Conservation (phyloP, 2,113 vertebrate genomes). For the Tetrao urogallus region DNA sequence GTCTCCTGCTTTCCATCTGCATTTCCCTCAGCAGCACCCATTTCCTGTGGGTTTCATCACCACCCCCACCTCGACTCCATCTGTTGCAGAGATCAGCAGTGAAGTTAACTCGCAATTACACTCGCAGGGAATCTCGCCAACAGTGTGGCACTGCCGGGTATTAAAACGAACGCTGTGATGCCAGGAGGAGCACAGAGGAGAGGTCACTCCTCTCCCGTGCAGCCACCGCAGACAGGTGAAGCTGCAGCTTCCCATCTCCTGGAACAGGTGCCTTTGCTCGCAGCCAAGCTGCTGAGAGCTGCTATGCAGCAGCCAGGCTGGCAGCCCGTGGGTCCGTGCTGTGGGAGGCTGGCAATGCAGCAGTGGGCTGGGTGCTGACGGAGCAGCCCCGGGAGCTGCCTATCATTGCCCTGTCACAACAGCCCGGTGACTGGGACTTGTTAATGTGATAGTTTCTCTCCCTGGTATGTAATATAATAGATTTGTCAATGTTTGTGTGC, state of each 20-base stretch:
- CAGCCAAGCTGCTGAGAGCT: background rate
- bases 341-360: background rate
- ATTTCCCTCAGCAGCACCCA: conserved; percentile 67
- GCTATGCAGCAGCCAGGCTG: background rate
- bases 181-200: background rate
- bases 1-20: conserved; percentile 66
- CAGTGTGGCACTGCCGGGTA: conserved; percentile 25
- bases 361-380: background rate
- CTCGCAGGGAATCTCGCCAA: conserved; percentile 53
- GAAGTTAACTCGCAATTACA: conserved; percentile 59
- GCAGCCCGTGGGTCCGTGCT: background rate
- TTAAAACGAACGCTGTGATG: background rate
- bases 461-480: conserved; percentile 13
- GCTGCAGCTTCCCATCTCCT: background rate
- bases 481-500: background rate
- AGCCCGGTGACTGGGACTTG: background rate
- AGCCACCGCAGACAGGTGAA: background rate
- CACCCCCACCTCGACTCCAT: conserved; percentile 69
- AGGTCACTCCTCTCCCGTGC: background rate
- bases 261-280: background rate
- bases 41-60: conserved; percentile 72
- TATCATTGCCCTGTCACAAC: background rate
- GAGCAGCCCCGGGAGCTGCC: background rate
- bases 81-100: conserved; percentile 71
- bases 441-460: background rate